Percentiles rank a stretch among this genome's conserved stretches.
phyloP scores from a whole-genome alignment of 2,797 vertebrate species.

The Poeciliopsis presidionis region DNA sequence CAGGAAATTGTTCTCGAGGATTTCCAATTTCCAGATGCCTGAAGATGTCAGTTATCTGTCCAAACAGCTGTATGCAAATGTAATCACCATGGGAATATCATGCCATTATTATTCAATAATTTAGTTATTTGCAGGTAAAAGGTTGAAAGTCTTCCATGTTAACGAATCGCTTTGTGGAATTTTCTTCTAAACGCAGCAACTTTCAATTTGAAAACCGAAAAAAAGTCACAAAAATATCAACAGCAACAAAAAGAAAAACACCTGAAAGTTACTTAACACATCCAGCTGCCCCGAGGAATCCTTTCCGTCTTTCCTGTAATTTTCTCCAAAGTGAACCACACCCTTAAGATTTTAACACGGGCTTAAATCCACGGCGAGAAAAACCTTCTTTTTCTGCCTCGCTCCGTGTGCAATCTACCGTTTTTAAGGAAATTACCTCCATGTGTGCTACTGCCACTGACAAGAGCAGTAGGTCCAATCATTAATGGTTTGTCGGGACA shows the following conservation, averaged over 20 bases:
- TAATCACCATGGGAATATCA: no score
- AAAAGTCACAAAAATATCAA: neutral
- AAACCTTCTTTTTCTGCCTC: conserved; percentile 45
- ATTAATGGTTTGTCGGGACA: conserved; percentile 73
- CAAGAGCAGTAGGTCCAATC: conserved; percentile 63
- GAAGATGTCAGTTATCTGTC: no score
- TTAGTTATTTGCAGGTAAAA: neutral
- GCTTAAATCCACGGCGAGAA: conserved; percentile 59
- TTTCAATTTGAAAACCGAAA: neutral
- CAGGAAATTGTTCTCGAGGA: neutral
- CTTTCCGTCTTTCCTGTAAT: conserved; percentile 9
- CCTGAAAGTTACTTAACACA: neutral
- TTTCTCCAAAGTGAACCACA: conserved; percentile 38
- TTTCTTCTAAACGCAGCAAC: neutral
- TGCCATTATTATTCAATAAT: neutral
- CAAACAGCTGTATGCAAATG: no score
- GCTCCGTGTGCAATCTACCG: conserved; percentile 62
- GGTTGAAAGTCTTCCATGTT: neutral
- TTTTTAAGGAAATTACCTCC: conserved; percentile 73
- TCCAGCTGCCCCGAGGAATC: neutral
- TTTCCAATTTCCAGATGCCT: no score
- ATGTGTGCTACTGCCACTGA: conserved; percentile 73
- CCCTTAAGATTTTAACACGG: conserved; percentile 49
- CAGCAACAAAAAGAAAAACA: neutral
- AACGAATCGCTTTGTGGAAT: neutral